A percentile compares a stretch with the other conserved stretches of the same genome.
Evolutionary conservation across 2,113 vertebrate species (phyloP).

Genomic region (Microcebus lehilahytsara): DNA sequence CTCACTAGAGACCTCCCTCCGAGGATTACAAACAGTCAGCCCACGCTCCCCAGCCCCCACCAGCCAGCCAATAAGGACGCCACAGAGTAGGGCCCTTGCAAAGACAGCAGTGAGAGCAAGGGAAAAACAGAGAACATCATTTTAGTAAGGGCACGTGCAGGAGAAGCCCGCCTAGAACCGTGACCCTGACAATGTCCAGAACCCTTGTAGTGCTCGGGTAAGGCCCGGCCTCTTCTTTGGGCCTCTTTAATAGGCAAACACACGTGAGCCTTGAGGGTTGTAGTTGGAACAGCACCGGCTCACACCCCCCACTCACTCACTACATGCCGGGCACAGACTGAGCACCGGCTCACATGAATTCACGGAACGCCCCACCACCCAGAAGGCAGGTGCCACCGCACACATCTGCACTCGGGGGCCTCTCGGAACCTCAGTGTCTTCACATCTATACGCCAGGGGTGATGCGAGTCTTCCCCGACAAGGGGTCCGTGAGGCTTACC

Average conservation of each 20-base stretch:
- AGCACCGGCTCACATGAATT: no score
- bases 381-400: no score
- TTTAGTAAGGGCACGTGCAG: rapidly evolving
- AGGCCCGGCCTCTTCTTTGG: neutral
- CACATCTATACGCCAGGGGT: neutral
- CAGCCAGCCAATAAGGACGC: no score
- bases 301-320: neutral
- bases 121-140: no score
- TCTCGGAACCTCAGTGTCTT: neutral
- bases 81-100: neutral
- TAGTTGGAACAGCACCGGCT: no score
- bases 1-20: neutral
- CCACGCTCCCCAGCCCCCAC: rapidly evolving
- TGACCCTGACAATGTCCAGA: rapidly evolving
- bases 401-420: neutral
- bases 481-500: neutral
- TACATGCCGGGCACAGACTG: rapidly evolving
- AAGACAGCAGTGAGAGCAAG: neutral
- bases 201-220: rapidly evolving
- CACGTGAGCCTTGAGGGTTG: no score
- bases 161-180: neutral
- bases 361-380: neutral
- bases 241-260: neutral
- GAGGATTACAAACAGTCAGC: neutral
- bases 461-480: rapidly evolving